Evolutionary conservation across 2,797 vertebrate species (phyloP), one percentile per base, ranked within the genome.

Genomic region (Phoeniculus purpureus): DNA sequence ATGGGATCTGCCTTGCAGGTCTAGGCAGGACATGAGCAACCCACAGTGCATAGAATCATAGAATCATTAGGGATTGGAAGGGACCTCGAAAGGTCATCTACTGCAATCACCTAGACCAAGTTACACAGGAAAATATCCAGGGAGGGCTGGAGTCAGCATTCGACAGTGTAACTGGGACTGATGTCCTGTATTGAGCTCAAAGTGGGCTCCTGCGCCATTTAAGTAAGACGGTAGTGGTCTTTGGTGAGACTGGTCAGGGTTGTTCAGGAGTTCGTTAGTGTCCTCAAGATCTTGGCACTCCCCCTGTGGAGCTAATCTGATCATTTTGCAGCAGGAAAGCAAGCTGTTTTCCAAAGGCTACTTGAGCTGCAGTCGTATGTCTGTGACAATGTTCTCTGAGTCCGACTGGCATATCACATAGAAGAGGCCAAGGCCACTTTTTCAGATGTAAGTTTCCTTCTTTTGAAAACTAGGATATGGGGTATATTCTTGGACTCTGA

Each of bases 171-270:
- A n/a, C 3, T n/a, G 8, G 7, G 9, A 47, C 4, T 50, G 7
- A 2, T 18, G 10, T 37, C 9, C 10, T 65, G 6, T 20, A 43
- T 16, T 51, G n/a, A 54, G 8, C 19, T 71, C 19, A 34, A 77
- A 66, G 2, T 1, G 15, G 10, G 12, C 14, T 34, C 19, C 27
- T 7, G 13, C 2, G 1, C 2, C 6, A 25, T 3, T 6, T 13
- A 9, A 22, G 21, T 6, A 32, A 1, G 3, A 37, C 20, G 4
- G 7, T 32, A 32, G 14, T 6, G 4, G 4, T 47, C 26, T 59
- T 58, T 22, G 5, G 3, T 37, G 55, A 34, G 31, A 17, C 9
- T 45, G 7, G 5, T 51, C 19, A 40, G 5, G 7, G 25, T 55
- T 3, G 1, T 40, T 62, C 12, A 18, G 19, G 12, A 56, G 40